These are phyloP conservation scores for Ursus arctos DNA, from an alignment of 2,113 vertebrate species.

Conservation along the genomic window DNA sequence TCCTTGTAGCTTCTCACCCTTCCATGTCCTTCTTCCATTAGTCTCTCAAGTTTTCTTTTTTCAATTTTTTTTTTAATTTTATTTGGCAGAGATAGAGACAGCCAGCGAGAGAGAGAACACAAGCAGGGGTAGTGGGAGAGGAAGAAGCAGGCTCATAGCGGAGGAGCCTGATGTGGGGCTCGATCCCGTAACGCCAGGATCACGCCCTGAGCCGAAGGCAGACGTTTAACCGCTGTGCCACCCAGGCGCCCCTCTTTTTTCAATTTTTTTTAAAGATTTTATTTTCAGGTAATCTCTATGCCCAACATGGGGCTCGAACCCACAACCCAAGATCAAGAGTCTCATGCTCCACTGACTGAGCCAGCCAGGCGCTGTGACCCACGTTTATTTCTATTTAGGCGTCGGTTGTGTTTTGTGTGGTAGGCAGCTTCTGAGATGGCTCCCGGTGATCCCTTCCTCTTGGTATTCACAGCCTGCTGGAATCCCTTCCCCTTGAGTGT, in stretches of 20 bases:
- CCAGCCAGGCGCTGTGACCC: not conserved
- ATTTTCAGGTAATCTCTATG: not conserved
- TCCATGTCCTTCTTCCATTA: not conserved
- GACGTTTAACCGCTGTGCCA: no score
- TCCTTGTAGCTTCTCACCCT: not conserved
- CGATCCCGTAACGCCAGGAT: no score
- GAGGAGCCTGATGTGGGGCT: no score
- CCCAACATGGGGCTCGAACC: not conserved
- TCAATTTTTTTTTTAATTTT: not conserved
- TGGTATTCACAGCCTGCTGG: not conserved
- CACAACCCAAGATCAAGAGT: not conserved
- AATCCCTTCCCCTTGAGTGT: not conserved
- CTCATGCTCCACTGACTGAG: not conserved
- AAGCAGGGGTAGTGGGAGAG: no score
- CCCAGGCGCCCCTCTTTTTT: no score
- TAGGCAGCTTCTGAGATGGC: not conserved
- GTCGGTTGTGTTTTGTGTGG: not conserved
- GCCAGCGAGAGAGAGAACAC: no score
- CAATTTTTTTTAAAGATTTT: not conserved
- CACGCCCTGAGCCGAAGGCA: no score
- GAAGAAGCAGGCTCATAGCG: no score
- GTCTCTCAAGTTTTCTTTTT: no score
- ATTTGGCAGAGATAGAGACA: no score
- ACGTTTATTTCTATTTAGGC: not conserved
- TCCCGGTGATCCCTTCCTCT: not conserved